Evolutionary conservation across 2,797 vertebrate species (phyloP).

Genomic region (Melanotaenia maccullochi): DNA sequence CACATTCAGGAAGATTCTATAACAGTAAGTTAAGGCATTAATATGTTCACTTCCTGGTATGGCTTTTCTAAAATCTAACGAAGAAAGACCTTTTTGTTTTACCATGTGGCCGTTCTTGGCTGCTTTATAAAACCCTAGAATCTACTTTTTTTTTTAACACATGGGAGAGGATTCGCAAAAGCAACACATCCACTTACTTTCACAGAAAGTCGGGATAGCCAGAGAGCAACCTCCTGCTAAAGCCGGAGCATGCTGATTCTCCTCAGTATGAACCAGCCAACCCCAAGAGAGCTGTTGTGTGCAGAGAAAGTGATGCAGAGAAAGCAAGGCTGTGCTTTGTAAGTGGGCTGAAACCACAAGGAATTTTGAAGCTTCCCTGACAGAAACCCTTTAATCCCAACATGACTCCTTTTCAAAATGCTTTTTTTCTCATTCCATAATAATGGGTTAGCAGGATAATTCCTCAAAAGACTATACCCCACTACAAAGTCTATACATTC

Average conservation of each 20-base stretch:
- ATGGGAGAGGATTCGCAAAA: not conserved
- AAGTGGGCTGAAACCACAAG: conserved; percentile 43
- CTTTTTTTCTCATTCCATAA: conserved; percentile 23
- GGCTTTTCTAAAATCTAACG: not conserved
- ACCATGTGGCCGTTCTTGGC: not conserved
- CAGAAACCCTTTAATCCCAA: conserved; percentile 37
- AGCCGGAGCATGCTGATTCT: conserved; percentile 34
- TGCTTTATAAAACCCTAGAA: not conserved
- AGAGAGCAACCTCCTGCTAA: conserved; percentile 14
- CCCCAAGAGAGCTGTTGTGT: conserved; percentile 36
- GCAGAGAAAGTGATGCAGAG: conserved; percentile 40
- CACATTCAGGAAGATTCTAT: not conserved
- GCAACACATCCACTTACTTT: not conserved
- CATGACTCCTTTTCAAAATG: conserved; percentile 41
- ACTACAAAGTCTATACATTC: conserved; percentile 44
- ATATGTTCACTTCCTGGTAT: not conserved
- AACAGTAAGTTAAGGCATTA: not conserved
- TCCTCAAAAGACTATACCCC: conserved; percentile 31
- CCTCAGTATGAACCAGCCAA: conserved; percentile 28
- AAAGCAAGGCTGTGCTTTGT: conserved; percentile 37
- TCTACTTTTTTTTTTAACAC: not conserved
- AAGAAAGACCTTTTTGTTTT: not conserved
- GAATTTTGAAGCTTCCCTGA: conserved; percentile 25
- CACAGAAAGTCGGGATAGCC: conserved; percentile 20
- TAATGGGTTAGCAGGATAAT: conserved; percentile 32